phyloP scores from a whole-genome alignment of 2,888 invertebrate species.

The Brassicogethes aeneus region DNA sequence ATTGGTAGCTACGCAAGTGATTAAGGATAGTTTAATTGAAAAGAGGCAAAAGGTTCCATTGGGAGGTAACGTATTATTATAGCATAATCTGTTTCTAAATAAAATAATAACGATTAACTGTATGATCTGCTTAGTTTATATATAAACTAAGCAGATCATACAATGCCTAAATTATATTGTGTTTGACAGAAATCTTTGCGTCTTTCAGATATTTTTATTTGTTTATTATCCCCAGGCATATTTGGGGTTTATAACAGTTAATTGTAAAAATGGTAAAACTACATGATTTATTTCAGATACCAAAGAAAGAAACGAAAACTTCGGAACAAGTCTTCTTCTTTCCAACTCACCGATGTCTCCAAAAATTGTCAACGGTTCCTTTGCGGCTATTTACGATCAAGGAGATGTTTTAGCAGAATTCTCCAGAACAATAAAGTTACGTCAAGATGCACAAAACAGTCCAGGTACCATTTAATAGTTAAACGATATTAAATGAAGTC shows the following conservation, averaged over 20 bases:
- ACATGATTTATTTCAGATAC: slow-evolving; percentile 54
- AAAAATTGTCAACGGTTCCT: slow-evolving; percentile 90
- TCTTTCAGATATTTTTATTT: too few species aligned
- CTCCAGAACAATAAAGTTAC: slow-evolving; percentile 52
- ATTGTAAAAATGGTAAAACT: too few species aligned
- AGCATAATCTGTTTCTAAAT: background rate
- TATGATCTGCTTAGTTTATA: too few species aligned
- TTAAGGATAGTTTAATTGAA: slow-evolving; percentile 47
- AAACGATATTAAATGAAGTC: slow-evolving; percentile 28
- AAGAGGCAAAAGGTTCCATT: slow-evolving; percentile 58
- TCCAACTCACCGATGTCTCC: slow-evolving; percentile 96
- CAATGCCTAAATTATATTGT: too few species aligned
- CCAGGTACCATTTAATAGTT: slow-evolving; percentile 50
- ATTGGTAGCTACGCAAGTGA: slow-evolving; percentile 59
- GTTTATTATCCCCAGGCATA: background rate
- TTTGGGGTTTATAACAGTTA: too few species aligned
- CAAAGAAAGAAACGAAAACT: slow-evolving; percentile 73
- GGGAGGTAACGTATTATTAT: slow-evolving; percentile 50
- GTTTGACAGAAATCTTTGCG: too few species aligned
- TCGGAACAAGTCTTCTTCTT: slow-evolving; percentile 85
- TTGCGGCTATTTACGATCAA: slow-evolving; percentile 83
- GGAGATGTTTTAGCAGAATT: slow-evolving; percentile 65
- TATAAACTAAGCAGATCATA: too few species aligned
- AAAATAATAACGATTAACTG: too few species aligned
- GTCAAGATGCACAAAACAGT: slow-evolving; percentile 66